A percentile compares a stretch with the other conserved stretches of the same genome.
Evolutionary conservation across 2,888 invertebrate genomes (phyloP).

Genomic region (Mamestra brassicae): DNA sequence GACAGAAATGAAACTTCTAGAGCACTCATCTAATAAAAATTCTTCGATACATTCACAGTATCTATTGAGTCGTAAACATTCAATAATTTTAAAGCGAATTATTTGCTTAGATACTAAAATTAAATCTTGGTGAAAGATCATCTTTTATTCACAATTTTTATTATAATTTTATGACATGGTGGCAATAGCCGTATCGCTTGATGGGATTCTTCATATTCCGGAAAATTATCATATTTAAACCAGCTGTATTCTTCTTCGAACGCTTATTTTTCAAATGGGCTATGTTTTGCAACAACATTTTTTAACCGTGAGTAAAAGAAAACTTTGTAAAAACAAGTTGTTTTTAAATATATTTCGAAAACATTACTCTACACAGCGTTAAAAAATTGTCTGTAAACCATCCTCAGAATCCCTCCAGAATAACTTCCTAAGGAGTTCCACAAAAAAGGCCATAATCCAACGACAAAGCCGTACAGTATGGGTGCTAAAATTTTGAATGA

Average conservation of each 20-base stretch:
- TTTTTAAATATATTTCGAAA: background rate
- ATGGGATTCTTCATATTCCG: background rate
- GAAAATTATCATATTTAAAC: background rate
- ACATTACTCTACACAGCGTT: background rate
- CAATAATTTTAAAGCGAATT: background rate
- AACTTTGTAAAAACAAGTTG: background rate
- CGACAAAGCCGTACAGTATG: conserved; percentile 49
- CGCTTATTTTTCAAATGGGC: background rate
- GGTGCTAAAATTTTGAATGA: conserved; percentile 61
- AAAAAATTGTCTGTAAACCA: background rate
- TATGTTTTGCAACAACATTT: background rate
- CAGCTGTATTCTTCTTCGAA: background rate
- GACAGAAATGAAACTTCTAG: background rate
- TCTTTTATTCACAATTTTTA: conserved; percentile 1
- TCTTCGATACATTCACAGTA: background rate
- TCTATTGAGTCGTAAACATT: background rate
- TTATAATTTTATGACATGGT: background rate
- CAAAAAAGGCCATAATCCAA: conserved; percentile 30
- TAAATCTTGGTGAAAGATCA: background rate
- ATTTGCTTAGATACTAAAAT: background rate
- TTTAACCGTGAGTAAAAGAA: too few species aligned
- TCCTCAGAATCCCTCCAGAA: conserved; percentile 8
- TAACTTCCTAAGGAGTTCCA: conserved; percentile 1
- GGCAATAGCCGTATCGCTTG: background rate
- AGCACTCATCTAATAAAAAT: background rate